A percentile compares a stretch with the other conserved stretches of the same genome.
Evolutionary conservation across 2,113 vertebrate genomes (phyloP).

Genomic region (Daphoenositta chrysoptera): DNA sequence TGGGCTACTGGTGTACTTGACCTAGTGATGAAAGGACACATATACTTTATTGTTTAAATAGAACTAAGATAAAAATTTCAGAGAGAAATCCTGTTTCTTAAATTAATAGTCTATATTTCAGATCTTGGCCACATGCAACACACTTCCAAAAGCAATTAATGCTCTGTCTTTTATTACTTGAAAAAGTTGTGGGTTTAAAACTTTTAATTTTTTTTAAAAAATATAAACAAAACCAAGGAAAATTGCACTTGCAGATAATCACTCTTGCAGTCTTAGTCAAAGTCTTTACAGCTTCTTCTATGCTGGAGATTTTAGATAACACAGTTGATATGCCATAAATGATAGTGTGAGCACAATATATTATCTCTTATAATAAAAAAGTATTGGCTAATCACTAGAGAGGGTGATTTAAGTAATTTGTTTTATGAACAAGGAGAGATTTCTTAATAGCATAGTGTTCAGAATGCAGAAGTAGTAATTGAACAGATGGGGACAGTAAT

Average conservation of each 20-base stretch:
- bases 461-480: background rate
- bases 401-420: background rate
- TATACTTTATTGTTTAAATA: background rate
- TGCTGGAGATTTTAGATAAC: background rate
- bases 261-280: background rate
- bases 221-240: background rate
- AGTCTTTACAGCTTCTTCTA: background rate
- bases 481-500: slow-evolving; percentile 12
- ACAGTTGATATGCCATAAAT: background rate
- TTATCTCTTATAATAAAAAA: background rate
- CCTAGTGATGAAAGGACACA: background rate
- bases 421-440: background rate
- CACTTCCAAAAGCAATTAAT: background rate
- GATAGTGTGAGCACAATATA: background rate
- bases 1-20: background rate
- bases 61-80: background rate
- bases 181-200: background rate
- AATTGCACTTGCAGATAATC: background rate
- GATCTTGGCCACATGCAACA: background rate
- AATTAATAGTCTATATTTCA: background rate
- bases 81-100: background rate
- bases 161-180: background rate
- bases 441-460: background rate
- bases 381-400: background rate
- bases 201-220: background rate